phyloP scores from a whole-genome alignment of 2,113 vertebrate genomes.

The Mohoua ochrocephala region DNA sequence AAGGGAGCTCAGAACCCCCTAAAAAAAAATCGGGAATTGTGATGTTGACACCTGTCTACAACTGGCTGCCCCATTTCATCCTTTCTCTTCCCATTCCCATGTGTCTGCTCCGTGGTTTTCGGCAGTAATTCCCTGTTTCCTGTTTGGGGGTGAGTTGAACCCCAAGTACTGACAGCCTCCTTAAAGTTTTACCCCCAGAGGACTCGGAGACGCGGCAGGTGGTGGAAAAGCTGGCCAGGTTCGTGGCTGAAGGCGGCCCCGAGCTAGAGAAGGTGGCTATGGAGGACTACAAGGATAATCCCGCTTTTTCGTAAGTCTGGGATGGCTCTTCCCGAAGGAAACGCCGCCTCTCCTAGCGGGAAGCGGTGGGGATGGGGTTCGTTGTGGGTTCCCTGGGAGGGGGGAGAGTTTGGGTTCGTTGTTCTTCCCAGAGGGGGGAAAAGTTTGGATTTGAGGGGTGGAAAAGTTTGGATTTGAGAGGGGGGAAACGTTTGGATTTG shows the following conservation, averaged over 20 bases:
- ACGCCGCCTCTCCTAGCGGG: accelerated
- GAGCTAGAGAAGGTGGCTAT: slow-evolving; percentile 89
- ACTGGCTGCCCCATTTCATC: slow-evolving; percentile 39
- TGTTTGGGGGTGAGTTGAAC: slow-evolving; percentile 79
- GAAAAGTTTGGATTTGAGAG: neutral
- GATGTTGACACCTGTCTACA: neutral
- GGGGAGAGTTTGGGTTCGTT: neutral
- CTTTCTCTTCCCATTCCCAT: slow-evolving; percentile 60
- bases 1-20: neutral
- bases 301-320: slow-evolving; percentile 86
- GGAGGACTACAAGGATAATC: slow-evolving; percentile 93
- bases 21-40: neutral
- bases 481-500: neutral
- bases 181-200: slow-evolving; percentile 99
- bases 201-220: slow-evolving; percentile 87
- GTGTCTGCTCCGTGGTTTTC: slow-evolving; percentile 64
- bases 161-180: slow-evolving; percentile 94
- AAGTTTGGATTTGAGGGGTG: neutral
- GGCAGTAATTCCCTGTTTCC: slow-evolving; percentile 78
- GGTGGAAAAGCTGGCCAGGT: slow-evolving; percentile 93
- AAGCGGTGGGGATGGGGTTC: accelerated
- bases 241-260: slow-evolving; percentile 92
- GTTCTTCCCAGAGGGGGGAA: neutral
- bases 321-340: accelerated
- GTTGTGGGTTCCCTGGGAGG: accelerated